These are phyloP conservation scores for Physocephala rufipes DNA, from an alignment of 2,888 invertebrate species.

Conservation along the genomic window DNA sequence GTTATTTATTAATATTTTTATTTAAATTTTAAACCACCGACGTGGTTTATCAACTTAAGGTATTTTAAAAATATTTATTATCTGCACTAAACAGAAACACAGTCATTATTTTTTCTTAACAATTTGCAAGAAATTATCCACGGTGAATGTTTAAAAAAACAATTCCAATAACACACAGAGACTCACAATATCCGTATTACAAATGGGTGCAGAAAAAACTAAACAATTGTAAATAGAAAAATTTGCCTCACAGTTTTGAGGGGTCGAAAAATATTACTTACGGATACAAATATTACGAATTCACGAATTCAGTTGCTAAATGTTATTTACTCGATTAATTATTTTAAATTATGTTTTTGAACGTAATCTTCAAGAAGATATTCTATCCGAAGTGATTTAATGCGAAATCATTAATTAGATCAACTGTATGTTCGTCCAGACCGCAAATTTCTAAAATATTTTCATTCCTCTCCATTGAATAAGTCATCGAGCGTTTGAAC, in stretches of 20 bases:
- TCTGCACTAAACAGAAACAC: too few species aligned
- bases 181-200: too few species aligned
- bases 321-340: constrained; percentile 21
- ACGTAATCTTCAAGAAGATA: neutral
- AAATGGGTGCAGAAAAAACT: too few species aligned
- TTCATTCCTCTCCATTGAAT: constrained; percentile 51
- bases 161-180: too few species aligned
- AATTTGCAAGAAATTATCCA: too few species aligned
- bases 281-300: constrained; percentile 13
- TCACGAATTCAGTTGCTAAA: constrained; percentile 25
- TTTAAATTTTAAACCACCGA: too few species aligned
- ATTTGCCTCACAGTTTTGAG: neutral
- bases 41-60: too few species aligned
- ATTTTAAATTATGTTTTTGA: neutral
- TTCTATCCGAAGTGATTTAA: constrained; percentile 50
- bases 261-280: constrained; percentile 18
- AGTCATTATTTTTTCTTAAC: too few species aligned
- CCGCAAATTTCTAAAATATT: constrained; percentile 68
- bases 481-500: constrained; percentile 55
- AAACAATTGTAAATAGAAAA: too few species aligned
- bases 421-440: constrained; percentile 66
- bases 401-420: constrained; percentile 68
- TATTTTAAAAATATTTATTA: too few species aligned
- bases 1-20: too few species aligned
- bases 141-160: too few species aligned